A percentile compares a stretch with the other conserved stretches of the same genome.
Evolutionary conservation across 2,113 vertebrate genomes (phyloP).

Genomic region (Limnothrissa miodon): DNA sequence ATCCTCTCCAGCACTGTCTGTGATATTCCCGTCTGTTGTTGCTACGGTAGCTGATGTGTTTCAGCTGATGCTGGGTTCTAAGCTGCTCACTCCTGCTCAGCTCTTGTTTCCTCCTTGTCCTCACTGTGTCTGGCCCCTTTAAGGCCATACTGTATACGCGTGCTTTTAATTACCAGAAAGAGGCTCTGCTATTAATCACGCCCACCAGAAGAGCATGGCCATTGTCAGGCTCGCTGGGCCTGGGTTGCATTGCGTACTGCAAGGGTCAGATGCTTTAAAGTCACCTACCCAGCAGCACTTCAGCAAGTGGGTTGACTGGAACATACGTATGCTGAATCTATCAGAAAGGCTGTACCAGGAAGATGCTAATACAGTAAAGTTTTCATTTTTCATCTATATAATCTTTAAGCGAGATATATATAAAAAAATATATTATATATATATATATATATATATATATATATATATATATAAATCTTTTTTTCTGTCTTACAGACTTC

Average conservation of each 20-base stretch:
- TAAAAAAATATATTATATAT: too few species aligned
- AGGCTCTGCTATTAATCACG: conserved; percentile 47
- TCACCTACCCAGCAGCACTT: conserved; percentile 8
- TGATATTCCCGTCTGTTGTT: not conserved
- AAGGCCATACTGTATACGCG: conserved; percentile 47
- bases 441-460: too few species aligned
- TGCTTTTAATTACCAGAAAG: conserved; percentile 44
- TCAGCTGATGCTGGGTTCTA: too few species aligned
- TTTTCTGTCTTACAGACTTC: too few species aligned
- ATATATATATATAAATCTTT: too few species aligned
- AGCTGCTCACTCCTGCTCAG: not conserved
- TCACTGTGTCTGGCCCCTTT: not conserved
- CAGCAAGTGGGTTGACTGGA: not conserved
- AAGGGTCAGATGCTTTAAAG: conserved; percentile 36
- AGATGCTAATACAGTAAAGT: too few species aligned
- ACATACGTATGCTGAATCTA: not conserved
- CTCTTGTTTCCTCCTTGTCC: conserved; percentile 5
- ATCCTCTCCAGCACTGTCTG: not conserved
- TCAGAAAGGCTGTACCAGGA: too few species aligned
- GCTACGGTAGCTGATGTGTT: not conserved
- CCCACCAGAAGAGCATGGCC: conserved; percentile 23
- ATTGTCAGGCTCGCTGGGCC: conserved; percentile 29
- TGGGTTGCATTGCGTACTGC: not conserved
- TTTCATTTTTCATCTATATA: too few species aligned
- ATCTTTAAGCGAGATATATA: too few species aligned